Base-by-base conservation (phyloP, 2,113 vertebrate species). In the Marmota flaviventris region DNA sequence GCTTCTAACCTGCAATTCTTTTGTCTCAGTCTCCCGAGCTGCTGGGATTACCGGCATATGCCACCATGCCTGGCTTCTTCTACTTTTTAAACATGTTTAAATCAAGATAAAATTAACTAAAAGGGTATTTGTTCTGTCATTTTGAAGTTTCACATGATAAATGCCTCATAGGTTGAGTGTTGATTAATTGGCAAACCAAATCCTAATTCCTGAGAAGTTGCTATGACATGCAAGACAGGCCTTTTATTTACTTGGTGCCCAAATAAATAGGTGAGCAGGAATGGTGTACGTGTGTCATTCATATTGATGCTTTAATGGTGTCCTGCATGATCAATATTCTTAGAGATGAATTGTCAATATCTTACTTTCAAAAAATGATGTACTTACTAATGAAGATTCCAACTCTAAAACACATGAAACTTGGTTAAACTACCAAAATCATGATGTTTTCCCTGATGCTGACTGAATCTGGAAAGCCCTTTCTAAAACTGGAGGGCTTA, bases 21-120 rank as follows among this genome's bases (percentile, higher is more conserved):
- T 2, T 51, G 48, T 51, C 12, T 51, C 48, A 13, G 48, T 13
- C 48, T 51, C 12, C 2, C 2, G 0, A 51, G 48, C 48, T 51
- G 48, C 12, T 51, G 48, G 48, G 48, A 51, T 51, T 51, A 51
- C 12, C 0, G 12, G 12, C 48, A 51, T 51, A 12, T 51, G 48
- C 48, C 48, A 51, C 48, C 2, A 0, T 0, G 48, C 2, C 12
- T 2, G 2, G 48, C 0, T 51, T 76, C 73, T n/a, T 51, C 81
- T 72, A 8, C 4, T 17, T 29, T 85, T 51, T 12, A 29, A 39
- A 42, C 53, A 25, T 67, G n/a, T 29, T 61, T 72, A 16, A 56
- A 8, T 42, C 2, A 13, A 34, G 4, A 70, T 39, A 51, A 70
- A 75, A n/a, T 61, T 61, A 77, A 34, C 16, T 69, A 8, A 56